Evolutionary conservation across 2,888 invertebrate species (phyloP).

Genomic region (Ashinkailepas kermadecensis): DNA sequence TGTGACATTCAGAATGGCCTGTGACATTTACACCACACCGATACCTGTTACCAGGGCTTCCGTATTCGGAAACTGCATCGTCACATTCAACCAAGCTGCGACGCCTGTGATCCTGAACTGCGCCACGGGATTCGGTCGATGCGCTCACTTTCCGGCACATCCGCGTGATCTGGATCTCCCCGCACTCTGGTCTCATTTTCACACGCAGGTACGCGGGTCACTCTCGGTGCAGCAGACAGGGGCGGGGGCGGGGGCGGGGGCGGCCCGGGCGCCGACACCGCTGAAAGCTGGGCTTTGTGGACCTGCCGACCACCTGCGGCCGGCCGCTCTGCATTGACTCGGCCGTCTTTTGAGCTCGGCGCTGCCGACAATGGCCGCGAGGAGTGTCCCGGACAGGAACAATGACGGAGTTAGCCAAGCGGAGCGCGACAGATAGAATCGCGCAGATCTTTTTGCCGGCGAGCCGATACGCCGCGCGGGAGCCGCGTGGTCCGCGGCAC

Average conservation of each 20-base stretch:
- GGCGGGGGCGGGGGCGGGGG: neutral
- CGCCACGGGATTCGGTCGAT: too few relatives aligned
- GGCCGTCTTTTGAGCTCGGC: constrained; percentile 13
- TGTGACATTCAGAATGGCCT: too few relatives aligned
- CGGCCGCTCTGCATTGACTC: neutral
- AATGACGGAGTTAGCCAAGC: neutral
- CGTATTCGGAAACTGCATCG: too few relatives aligned
- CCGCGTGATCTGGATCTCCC: too few relatives aligned
- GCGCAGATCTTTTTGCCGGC: neutral
- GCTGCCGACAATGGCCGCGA: neutral
- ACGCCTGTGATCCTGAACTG: too few relatives aligned
- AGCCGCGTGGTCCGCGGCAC: neutral
- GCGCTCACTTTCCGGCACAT: too few relatives aligned
- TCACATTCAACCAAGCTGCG: too few relatives aligned
- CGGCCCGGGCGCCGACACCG: neutral
- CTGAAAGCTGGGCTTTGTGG: constrained; percentile 14
- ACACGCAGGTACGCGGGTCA: too few relatives aligned
- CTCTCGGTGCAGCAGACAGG: too few relatives aligned
- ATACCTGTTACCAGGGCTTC: too few relatives aligned
- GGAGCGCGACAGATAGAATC: neutral
- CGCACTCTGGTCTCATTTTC: too few relatives aligned
- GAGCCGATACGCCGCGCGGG: neutral
- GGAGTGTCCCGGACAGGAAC: constrained; percentile 1
- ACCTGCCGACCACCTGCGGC: neutral
- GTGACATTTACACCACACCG: too few relatives aligned